Evolutionary conservation across 1,140 invertebrate genomes (phyloP), one percentile per base, ranked within the genome.

Genomic region (Lasioglossum baleicum): DNA sequence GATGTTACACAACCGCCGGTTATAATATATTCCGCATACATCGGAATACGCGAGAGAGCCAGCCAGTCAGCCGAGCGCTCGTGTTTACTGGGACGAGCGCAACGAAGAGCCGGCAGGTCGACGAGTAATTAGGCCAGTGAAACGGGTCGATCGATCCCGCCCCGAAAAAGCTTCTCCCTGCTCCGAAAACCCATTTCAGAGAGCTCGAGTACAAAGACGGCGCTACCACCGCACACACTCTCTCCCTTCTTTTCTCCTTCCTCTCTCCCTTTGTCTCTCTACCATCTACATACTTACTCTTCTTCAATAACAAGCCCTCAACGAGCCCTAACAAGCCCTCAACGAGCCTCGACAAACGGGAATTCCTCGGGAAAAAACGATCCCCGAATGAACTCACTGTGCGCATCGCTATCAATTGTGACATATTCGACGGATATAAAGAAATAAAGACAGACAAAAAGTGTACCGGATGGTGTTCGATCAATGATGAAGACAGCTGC

Each of bases 101-200:
- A 5, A 15, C 22, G 10, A 5, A 35, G 72, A n/a, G 72, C 13
- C 20, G 7, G 44, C 8, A 65, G 68, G 75, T 64, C 17, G 75
- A 22, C 11, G 44, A n/a, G 75, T 78, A 78, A 78, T 78, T 78
- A 72, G 75, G 75, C 60, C 75, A 78, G 68, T 78, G 44, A 72
- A 78, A 78, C 69, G n/a, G 75, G 75, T 78, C 75, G 44, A 78
- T 78, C 69, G 68, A 78, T 78, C 31, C 51, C 40, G 60, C 35
- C 68, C 68, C 60, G 68, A 72, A 78, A 78, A 78, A 78, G 75
- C 68, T 72, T 26, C 13, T 58, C 51, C 51, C 17, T 40, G 75
- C 35, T 72, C 75, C 48, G 53, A 78, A 78, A 78, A 78, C 68
- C 75, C 63, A 78, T 72, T 70, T 77, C 51, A 7, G 15, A 13